Evolutionary conservation across 2,888 invertebrate species (phyloP), one percentile per base, ranked within the genome.

Genomic region (Embidobia sp.): DNA sequence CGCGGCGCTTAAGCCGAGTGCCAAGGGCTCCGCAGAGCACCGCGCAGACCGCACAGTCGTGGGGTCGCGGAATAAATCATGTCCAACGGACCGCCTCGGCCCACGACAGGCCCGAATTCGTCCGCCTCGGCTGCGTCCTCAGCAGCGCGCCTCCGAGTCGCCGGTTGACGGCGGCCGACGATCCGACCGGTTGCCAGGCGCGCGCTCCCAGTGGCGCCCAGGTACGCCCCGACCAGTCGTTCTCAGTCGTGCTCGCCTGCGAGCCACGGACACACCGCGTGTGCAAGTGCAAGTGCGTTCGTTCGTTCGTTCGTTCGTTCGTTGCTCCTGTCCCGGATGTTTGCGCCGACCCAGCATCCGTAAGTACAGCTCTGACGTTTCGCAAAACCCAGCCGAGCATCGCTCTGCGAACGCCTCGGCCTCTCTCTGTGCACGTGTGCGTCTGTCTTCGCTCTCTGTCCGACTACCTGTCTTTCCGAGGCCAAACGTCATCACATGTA

Each of bases 41-140:
- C n/a, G n/a, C n/a, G n/a, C n/a, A n/a, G n/a, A n/a, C n/a, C n/a
- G 66, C 22, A 53, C 44, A 44, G 72, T 67, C 61, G 66, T 49
- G 59, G 67, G 63, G 67, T 69, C 73, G 64, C 64, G 42, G 42
- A 73, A 78, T 70, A 74, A 74, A 78, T 70, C 55, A 78, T 74
- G 78, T 78, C 74, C 53, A 74, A 67, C 61, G 48, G 63, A 74
- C 59, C 59, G 53, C 19, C 46, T 61, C 70, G 49, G 61, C 29
- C 61, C 42, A 51, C 61, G 61, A 33, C 40, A 72, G 59, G 59
- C 44, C 57, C 46, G 49, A 63, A 73, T 48, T 73, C 57, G 51
- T 29, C 13, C 18, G 29, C 8, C 33, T 63, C 11, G 35, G n/a
- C 19, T 29, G 13, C 49, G 33, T 59, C 53, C 48, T 15, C n/a